Evolutionary conservation across 2,797 vertebrate genomes (phyloP), one percentile per base, ranked within the genome.

Genomic region (Tiaroga cobitis): DNA sequence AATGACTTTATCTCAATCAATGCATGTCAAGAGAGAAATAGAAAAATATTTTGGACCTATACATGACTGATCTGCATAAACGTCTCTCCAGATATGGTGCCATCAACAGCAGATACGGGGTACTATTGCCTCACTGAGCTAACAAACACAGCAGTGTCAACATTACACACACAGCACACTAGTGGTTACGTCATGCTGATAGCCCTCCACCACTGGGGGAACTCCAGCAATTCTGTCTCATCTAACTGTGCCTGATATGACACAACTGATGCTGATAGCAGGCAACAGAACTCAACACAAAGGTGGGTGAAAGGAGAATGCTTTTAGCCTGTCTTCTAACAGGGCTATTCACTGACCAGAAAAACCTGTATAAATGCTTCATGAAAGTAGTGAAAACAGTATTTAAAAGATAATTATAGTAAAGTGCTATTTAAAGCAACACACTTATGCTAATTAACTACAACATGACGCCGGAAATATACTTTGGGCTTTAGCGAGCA

Each of bases 161-260:
- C 73, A 82, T 65, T 73, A 80, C 73, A 56, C 49, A 84, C 3
- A 16, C 51, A 54, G 26, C 11, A 19, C 49, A 34, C 37, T n/a
- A 56, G 39, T 83, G 37, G 63, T 80, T 80, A 87, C 11, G 13
- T 80, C 76, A 84, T 56, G 26, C 34, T 51, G 46, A 68, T 73
- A 68, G 34, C 75, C 41, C 32, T 37, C 56, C 77, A 70, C 83
- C 65, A 80, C 54, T 80, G 77, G 56, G 77, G 69, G 59, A 85
- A 65, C 84, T 85, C 77, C 77, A 80, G 76, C 54, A 73, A 73
- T 72, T 37, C 15, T 39, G 56, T 54, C 77, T 80, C 80, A 85
- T 85, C 77, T 73, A 63, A 74, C 69, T 3, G 15, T 5, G 68
- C 29, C n/a, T 80, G 56, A 85, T 74, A 43, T 73, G 77, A 63